These are phyloP conservation scores for Littorina saxatilis DNA, from an alignment of 1,140 invertebrate genomes.

Conservation along the genomic window DNA sequence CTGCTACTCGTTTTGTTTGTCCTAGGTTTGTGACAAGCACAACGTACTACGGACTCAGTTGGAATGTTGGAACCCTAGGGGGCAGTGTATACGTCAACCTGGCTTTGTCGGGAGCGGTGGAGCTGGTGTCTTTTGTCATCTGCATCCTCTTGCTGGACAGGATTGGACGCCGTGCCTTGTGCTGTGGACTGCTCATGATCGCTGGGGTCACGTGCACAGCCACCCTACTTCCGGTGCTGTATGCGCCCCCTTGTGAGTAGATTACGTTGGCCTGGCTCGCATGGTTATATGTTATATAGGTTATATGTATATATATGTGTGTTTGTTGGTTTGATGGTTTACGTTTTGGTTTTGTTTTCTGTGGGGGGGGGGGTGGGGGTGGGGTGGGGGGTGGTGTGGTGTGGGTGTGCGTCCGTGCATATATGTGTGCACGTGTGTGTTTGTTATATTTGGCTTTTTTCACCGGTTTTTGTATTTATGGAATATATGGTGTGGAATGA, in stretches of 20 bases:
- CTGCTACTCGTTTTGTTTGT: background rate
- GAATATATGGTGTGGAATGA: too few relatives aligned
- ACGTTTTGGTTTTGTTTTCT: too few relatives aligned
- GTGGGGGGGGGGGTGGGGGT: too few relatives aligned
- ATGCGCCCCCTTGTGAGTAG: conserved; percentile 40
- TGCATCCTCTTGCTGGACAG: conserved; percentile 73
- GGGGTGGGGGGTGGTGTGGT: too few relatives aligned
- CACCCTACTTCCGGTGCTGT: conserved; percentile 53
- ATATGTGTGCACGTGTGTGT: too few relatives aligned
- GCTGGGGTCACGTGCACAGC: conserved; percentile 55
- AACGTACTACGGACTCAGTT: conserved; percentile 81
- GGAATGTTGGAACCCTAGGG: conserved; percentile 50
- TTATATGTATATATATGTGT: too few relatives aligned
- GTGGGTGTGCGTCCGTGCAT: too few relatives aligned
- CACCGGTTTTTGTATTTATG: too few relatives aligned
- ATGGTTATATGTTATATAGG: too few relatives aligned
- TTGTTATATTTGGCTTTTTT: too few relatives aligned
- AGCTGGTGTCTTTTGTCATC: conserved; percentile 85
- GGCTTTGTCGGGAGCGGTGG: conserved; percentile 80
- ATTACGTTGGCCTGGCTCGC: too few relatives aligned
- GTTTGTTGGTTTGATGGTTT: too few relatives aligned
- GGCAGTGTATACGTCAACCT: conserved; percentile 62
- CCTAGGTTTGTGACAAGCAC: conserved; percentile 82
- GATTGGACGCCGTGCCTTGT: conserved; percentile 51
- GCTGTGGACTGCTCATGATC: conserved; percentile 49